A percentile compares a stretch with the other conserved stretches of the same genome.
These are phyloP conservation scores for Suncus etruscus DNA, from an alignment of 2,113 vertebrate species.

Conservation along the genomic window DNA sequence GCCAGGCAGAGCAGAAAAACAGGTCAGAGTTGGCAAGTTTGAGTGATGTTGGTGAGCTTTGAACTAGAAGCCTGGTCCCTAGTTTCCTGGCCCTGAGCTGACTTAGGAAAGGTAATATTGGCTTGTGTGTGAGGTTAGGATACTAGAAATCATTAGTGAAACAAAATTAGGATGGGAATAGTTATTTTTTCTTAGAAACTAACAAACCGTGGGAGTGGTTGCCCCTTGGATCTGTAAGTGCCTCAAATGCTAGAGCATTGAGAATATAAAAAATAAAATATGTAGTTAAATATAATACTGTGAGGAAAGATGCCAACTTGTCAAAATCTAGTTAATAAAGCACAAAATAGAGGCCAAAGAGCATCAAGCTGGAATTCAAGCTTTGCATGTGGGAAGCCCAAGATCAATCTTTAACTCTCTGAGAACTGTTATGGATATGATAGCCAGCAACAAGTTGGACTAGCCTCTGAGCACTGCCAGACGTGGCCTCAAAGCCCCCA, in stretches of 20 bases:
- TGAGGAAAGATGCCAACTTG: neutral
- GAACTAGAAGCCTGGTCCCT: neutral
- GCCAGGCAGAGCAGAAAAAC: neutral
- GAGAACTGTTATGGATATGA: no score
- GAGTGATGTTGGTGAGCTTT: neutral
- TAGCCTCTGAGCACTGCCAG: neutral
- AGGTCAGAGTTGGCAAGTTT: neutral
- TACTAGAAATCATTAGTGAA: no score
- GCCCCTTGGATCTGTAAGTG: neutral
- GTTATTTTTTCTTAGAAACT: neutral
- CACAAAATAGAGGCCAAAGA: no score
- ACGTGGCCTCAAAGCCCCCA: neutral
- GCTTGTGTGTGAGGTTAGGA: no score
- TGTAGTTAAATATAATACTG: neutral
- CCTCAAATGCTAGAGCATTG: neutral
- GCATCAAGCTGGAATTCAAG: no score
- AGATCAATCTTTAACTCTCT: no score
- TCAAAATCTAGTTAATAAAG: neutral
- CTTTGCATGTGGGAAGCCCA: no score
- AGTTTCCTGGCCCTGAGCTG: neutral
- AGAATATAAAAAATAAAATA: neutral
- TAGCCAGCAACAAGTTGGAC: no score
- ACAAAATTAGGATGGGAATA: no score
- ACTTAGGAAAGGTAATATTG: no score
- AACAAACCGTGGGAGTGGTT: neutral